Conservation (phyloP, 2,888 invertebrate genomes). For the Tetranychus piercei region DNA sequence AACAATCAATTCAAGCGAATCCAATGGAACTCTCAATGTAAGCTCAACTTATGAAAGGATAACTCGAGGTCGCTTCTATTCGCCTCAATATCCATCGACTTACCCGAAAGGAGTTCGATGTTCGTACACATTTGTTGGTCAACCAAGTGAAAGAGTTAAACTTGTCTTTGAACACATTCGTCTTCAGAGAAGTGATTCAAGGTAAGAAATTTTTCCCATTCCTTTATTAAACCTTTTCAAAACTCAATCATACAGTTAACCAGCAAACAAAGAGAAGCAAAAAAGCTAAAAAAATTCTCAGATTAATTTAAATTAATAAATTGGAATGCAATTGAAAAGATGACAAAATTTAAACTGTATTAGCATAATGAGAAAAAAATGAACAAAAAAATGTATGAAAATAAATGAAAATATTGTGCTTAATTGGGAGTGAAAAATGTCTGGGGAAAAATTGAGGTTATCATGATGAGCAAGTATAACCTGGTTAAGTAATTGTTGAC, state of each 20-base stretch:
- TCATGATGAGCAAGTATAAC: too few relatives aligned
- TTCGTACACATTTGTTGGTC: constrained; percentile 68
- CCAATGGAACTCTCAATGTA: constrained; percentile 31
- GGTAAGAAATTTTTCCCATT: constrained; percentile 37
- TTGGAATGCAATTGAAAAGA: too few relatives aligned
- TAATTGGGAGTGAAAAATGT: constrained; percentile 20
- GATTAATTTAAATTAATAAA: too few relatives aligned
- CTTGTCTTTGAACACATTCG: constrained; percentile 61
- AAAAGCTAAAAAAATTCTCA: background rate
- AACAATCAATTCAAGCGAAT: background rate
- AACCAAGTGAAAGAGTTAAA: constrained; percentile 47
- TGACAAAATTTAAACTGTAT: too few relatives aligned
- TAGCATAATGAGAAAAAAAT: too few relatives aligned
- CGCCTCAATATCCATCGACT: constrained; percentile 83
- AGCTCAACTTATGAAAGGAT: constrained; percentile 49
- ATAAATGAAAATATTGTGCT: too few relatives aligned
- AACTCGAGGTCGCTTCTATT: constrained; percentile 57
- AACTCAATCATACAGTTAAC: too few relatives aligned
- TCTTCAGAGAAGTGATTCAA: constrained; percentile 55
- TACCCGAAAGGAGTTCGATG: constrained; percentile 81
- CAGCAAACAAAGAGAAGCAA: too few relatives aligned
- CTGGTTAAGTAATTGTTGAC: background rate
- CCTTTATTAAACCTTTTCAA: too few relatives aligned
- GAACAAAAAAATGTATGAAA: too few relatives aligned
- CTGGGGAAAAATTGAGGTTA: background rate